These are phyloP conservation scores for Tychaedon coryphoeus DNA, from an alignment of 2,113 vertebrate genomes.

Conservation along the genomic window DNA sequence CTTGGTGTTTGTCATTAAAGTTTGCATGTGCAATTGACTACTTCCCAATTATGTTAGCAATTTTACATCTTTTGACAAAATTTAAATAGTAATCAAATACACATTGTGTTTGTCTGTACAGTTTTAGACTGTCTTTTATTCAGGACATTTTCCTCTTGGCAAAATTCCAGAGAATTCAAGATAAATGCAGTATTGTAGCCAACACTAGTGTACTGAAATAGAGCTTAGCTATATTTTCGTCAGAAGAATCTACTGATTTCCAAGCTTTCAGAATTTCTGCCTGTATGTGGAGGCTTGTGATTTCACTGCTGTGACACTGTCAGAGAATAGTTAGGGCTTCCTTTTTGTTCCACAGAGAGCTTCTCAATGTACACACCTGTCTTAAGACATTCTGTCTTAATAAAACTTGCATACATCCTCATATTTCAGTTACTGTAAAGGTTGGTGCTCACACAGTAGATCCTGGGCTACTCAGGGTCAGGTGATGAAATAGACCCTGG, in stretches of 20 bases:
- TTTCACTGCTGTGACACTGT: neutral
- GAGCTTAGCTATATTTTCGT: neutral
- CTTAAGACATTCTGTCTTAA: neutral
- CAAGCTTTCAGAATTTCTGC: neutral
- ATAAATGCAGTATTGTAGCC: neutral
- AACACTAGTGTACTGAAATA: neutral
- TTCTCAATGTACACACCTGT: neutral
- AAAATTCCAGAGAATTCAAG: neutral
- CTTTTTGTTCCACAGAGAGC: neutral
- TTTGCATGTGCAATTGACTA: neutral
- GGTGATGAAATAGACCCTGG: neutral
- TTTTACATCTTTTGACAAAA: neutral
- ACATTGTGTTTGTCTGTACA: neutral
- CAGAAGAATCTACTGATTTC: neutral
- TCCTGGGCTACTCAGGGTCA: neutral
- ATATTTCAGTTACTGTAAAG: neutral
- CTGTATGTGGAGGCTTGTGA: neutral
- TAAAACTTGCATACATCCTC: neutral
- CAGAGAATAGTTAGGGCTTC: neutral
- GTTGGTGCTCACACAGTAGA: rapidly evolving
- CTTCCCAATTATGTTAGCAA: neutral
- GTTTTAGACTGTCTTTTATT: neutral
- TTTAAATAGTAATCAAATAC: neutral
- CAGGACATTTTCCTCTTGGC: neutral
- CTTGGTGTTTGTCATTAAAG: neutral